Evolutionary conservation across 2,888 invertebrate species (phyloP), one percentile per base, ranked within the genome.

Genomic region (Ormyrus thymus): DNA sequence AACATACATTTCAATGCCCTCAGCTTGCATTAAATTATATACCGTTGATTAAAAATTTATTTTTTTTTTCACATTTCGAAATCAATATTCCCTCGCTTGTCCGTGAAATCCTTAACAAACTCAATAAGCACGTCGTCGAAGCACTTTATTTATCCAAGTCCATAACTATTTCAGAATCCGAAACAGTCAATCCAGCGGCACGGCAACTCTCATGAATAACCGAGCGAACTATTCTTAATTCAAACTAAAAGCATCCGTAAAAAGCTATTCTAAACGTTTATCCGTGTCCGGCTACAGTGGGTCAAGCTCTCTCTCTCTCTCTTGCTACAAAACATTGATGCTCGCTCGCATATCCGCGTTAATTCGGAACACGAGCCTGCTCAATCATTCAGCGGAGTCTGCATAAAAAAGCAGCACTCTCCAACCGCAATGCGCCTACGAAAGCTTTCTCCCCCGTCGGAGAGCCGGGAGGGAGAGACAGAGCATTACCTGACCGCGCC

Each of bases 311-410:
- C 29, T 29, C 29, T 29, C 29, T 29, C 29, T 29, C 29, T 29
- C 29, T 29, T 4, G 29, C 43, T 48, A 48, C 10, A 29, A 29
- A 46, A 45, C 50, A 3, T 48, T 10, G 46, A 11, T 59, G n/a
- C 29, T n/a, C 46, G 15, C 11, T 8, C 11, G n/a, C 29, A 8
- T 62, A 50, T n/a, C n/a, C 53, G 45, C 15, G 13, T n/a, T 55
- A 43, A 56, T 61, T 53, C 62, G 11, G 53, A 66, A 62, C 29
- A 55, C 72, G 29, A 50, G 62, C 13, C 13, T 13, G 29, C 8
- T 72, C 29, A 72, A 72, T 62, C 29, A 72, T 72, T 72, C 62
- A 72, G 45, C 10, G 45, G 62, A 62, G 46, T 62, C 11, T 8
- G 46, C 62, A 62, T 55, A 55, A 62, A 72, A 61, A 62, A 72